Percentiles rank a stretch among this genome's conserved stretches.
phyloP scores from a whole-genome alignment of 2,797 vertebrate genomes.

The Pelobates cultripes region DNA sequence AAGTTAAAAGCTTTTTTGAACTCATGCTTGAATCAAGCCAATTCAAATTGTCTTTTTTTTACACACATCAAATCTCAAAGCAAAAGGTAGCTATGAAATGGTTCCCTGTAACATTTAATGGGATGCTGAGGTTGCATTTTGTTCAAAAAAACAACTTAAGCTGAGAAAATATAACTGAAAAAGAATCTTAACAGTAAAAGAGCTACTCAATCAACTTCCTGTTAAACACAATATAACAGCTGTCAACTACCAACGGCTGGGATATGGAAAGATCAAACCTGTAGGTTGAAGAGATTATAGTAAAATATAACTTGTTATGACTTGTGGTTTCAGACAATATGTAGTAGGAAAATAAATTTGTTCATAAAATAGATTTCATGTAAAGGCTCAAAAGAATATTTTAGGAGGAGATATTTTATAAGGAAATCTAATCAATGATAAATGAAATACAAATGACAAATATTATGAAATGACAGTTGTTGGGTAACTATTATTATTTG shows the following conservation, averaged over 20 bases:
- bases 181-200: slow-evolving; percentile 42
- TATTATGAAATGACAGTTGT: background rate
- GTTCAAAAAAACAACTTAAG: slow-evolving; percentile 50
- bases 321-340: background rate
- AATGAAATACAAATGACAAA: background rate
- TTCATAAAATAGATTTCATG: background rate
- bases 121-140: slow-evolving; percentile 28
- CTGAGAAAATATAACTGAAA: slow-evolving; percentile 47
- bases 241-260: background rate
- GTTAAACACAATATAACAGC: slow-evolving; percentile 45
- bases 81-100: slow-evolving; percentile 36
- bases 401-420: background rate
- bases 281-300: slow-evolving; percentile 7
- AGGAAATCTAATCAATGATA: background rate
- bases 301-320: background rate
- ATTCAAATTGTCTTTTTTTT: slow-evolving; percentile 59
- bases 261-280: background rate
- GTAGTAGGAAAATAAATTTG: background rate
- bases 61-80: slow-evolving; percentile 51
- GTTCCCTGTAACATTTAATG: slow-evolving; percentile 59
- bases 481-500: background rate
- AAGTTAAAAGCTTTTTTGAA: slow-evolving; percentile 62
- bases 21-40: slow-evolving; percentile 60
- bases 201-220: slow-evolving; percentile 37
- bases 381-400: background rate